These are phyloP conservation scores for Triplophysa tibetana DNA, from an alignment of 2,113 vertebrate species.

Conservation along the genomic window DNA sequence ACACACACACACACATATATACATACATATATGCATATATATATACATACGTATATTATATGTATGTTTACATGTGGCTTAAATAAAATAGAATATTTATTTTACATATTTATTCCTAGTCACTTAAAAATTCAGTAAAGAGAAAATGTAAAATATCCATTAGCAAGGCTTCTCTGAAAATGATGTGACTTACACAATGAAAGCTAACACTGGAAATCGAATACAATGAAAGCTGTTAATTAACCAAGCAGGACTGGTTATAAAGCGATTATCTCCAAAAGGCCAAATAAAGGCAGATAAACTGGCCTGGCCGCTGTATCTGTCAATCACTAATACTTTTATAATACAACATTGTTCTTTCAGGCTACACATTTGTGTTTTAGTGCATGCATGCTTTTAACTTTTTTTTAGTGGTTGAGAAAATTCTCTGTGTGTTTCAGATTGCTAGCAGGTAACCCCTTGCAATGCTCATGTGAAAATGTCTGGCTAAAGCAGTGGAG, in stretches of 20 bases:
- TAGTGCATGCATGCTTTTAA: background rate
- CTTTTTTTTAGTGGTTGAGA: background rate
- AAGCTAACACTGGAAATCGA: background rate
- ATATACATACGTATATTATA: too few relatives aligned
- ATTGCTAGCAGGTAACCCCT: conserved; percentile 87
- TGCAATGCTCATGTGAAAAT: conserved; percentile 93
- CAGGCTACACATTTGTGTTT: background rate
- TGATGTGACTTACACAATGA: background rate
- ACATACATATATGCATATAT: too few relatives aligned
- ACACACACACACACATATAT: too few relatives aligned
- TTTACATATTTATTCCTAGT: background rate
- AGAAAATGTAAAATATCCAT: background rate
- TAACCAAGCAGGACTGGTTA: background rate
- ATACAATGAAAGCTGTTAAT: background rate
- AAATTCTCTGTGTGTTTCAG: conserved; percentile 61
- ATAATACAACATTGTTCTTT: too few relatives aligned
- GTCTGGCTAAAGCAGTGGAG: conserved; percentile 95
- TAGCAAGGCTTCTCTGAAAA: background rate
- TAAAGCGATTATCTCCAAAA: background rate
- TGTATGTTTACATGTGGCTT: background rate
- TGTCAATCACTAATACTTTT: background rate
- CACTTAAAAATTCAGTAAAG: too few relatives aligned
- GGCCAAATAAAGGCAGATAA: background rate
- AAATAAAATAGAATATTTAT: background rate
- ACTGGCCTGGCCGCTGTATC: background rate